Base-by-base conservation (phyloP, 2,797 vertebrate genomes). In the Parauchenoglanis punctatus region DNA sequence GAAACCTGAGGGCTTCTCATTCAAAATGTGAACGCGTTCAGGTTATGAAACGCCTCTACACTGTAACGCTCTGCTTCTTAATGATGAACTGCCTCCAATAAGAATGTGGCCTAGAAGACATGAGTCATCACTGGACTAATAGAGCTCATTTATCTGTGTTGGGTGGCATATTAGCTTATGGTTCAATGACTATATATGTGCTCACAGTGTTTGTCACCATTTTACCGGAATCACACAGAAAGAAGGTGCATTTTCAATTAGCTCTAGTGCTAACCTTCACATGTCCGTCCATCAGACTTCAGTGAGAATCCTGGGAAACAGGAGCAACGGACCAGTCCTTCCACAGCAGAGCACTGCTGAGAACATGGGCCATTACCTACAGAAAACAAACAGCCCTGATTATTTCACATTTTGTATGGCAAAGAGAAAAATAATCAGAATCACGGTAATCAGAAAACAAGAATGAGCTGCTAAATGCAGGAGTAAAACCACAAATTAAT, bases 281-380 rank as follows among this genome's bases (percentile, higher is more conserved):
- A 99, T 5, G 90, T 96, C 89, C 88, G 88, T 0, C 95, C 95
- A 3, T 98, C 97, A 1, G 95, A 91, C 96, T 94, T 96, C 89
- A 98, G 93, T 0, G 94, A 95, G 52, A 96, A 98, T 2, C 97
- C 97, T 1, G 95, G 92, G 87, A 97, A 96, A 91, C 98, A 99
- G 89, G 97, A 98, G 88, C 98, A 99, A 63, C 81, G 92, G 3
- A 92, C 93, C 0, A 81, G 89, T 40, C 94, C 96, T 46, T 91
- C 94, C 58, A 94, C 84, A 1, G 88, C 25, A 0, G 5, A 85
- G 92, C 98, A 99, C 70, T 93, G 92, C 86, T 99, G 97, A 89
- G 95, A 95, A 91, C 97, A 99, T 31, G 92, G 96, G 1, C 96
- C 95, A 0, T 96, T 96, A 88, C 94, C 98, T 99, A 76, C 0